These are phyloP conservation scores for silkworm (Bombyx mori) DNA, from an alignment of 1,140 invertebrate genomes.

Conservation along the genomic window ASM3026992v2 NC_085127.1:11020001-11020500, in stretches of 20 bases:
- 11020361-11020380: slow-evolving; percentile 79
- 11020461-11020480: slow-evolving; percentile 71
- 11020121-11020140: slow-evolving; percentile 88
- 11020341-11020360: slow-evolving; percentile 68
- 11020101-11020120: slow-evolving; percentile 81
- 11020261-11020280: slow-evolving; percentile 69
- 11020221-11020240: slow-evolving; percentile 77
- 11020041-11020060: slow-evolving; percentile 85
- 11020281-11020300: slow-evolving; percentile 63
- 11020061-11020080: slow-evolving; percentile 86
- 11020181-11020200: slow-evolving; percentile 82
- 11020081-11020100: slow-evolving; percentile 84
- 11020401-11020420: slow-evolving; percentile 78
- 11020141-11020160: slow-evolving; percentile 78
- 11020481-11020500: slow-evolving; percentile 20
- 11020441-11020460: slow-evolving; percentile 75
- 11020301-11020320: slow-evolving; percentile 71
- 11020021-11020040: slow-evolving; percentile 84
- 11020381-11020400: slow-evolving; percentile 75
- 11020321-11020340: slow-evolving; percentile 70
- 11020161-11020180: slow-evolving; percentile 83
- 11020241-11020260: slow-evolving; percentile 56
- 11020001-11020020: slow-evolving; percentile 83
- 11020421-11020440: slow-evolving; percentile 74
- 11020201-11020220: slow-evolving; percentile 76